phyloP scores from a whole-genome alignment of 2,888 invertebrate species.

The Timema cristinae region DNA sequence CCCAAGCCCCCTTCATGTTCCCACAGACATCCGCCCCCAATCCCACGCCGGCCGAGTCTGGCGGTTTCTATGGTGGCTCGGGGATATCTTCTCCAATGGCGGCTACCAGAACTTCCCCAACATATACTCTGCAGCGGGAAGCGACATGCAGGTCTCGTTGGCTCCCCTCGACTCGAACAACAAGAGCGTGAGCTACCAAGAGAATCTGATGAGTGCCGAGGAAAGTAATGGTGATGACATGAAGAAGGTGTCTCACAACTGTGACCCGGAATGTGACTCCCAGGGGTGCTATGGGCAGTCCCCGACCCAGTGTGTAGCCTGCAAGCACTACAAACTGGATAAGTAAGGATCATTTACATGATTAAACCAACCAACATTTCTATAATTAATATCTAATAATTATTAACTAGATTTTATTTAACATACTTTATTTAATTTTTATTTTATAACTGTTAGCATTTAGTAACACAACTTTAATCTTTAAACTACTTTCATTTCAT shows the following conservation, averaged over 20 bases:
- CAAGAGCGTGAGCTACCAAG: slow-evolving; percentile 34
- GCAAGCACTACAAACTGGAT: slow-evolving; percentile 74
- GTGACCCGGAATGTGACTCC: slow-evolving; percentile 79
- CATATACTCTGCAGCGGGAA: slow-evolving; percentile 72
- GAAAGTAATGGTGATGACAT: slow-evolving; percentile 20
- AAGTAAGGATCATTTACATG: slow-evolving; percentile 51
- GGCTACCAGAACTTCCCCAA: slow-evolving; percentile 73
- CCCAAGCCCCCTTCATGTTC: slow-evolving; percentile 53
- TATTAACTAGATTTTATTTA: too few relatives aligned
- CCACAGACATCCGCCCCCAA: slow-evolving; percentile 42
- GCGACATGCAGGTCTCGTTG: slow-evolving; percentile 71
- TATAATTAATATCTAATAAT: too few relatives aligned
- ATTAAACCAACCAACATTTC: too few relatives aligned
- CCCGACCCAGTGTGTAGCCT: slow-evolving; percentile 77
- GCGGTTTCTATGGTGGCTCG: slow-evolving; percentile 20
- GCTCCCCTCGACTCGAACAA: slow-evolving; percentile 63
- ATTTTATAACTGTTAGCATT: too few relatives aligned
- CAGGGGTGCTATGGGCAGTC: slow-evolving; percentile 85
- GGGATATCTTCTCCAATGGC: slow-evolving; percentile 21
- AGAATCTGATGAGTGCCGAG: slow-evolving; percentile 21
- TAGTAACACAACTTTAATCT: too few relatives aligned
- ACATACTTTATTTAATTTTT: too few relatives aligned
- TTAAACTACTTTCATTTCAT: too few relatives aligned
- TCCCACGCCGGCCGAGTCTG: slow-evolving; percentile 17
- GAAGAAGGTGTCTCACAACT: slow-evolving; percentile 54